phyloP scores from a whole-genome alignment of 2,888 invertebrate genomes.

The Orchesella flavescens region DNA sequence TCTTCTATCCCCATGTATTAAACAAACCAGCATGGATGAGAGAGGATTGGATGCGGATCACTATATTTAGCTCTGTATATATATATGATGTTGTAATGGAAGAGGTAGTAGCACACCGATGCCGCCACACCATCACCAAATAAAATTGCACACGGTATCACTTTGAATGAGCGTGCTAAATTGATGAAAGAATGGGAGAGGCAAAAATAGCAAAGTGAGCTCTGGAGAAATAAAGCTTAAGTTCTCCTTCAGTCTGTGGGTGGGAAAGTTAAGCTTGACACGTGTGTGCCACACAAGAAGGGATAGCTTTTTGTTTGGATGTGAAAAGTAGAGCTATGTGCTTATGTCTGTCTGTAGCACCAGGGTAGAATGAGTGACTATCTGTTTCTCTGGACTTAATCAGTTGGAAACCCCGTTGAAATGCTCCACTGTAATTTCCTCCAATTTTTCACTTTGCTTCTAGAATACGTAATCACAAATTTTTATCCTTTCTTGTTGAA shows the following conservation, averaged over 20 bases:
- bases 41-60: neutral
- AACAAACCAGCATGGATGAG: neutral
- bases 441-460: conserved; percentile 49
- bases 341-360: too few relatives aligned
- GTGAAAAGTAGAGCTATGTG: too few relatives aligned
- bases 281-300: neutral
- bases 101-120: conserved; percentile 21
- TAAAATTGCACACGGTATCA: neutral
- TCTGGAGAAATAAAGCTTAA: neutral
- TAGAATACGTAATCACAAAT: conserved; percentile 50
- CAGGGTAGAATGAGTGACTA: neutral
- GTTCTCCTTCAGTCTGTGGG: neutral
- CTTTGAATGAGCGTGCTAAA: conserved; percentile 23
- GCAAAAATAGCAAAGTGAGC: neutral
- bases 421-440: conserved; percentile 47
- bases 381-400: conserved; percentile 52
- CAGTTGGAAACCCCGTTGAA: conserved; percentile 56
- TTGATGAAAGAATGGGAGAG: conserved; percentile 26
- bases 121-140: neutral
- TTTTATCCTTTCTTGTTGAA: neutral
- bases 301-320: too few relatives aligned
- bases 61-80: neutral
- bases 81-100: too few relatives aligned
- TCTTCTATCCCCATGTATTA: too few relatives aligned
- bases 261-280: neutral